phyloP scores from a whole-genome alignment of 2,797 vertebrate genomes.

The Sebastes aleutianus region DNA sequence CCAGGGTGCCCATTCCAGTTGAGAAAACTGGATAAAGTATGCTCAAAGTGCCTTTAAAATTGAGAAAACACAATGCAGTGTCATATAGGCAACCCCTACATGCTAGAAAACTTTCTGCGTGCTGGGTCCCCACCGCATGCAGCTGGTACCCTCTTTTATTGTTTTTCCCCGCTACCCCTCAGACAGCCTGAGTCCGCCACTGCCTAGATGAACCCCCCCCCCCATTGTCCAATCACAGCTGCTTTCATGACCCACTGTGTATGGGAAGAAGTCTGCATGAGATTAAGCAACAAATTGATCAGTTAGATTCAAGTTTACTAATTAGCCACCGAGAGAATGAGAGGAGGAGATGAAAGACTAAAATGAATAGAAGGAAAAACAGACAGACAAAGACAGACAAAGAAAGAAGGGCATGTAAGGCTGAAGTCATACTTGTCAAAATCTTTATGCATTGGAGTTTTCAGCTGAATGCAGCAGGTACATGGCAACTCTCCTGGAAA shows the following conservation, averaged over 20 bases:
- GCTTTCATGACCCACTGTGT: not conserved
- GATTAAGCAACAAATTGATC: slow-evolving; percentile 15
- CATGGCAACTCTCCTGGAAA: slow-evolving; percentile 21
- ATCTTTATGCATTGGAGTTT: not conserved
- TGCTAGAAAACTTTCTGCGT: too few species aligned
- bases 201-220: too few species aligned
- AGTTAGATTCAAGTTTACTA: slow-evolving; percentile 23
- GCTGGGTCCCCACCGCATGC: too few species aligned
- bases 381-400: not conserved
- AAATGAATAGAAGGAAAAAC: not conserved
- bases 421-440: slow-evolving; percentile 9
- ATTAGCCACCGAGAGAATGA: slow-evolving; percentile 24
- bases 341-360: not conserved
- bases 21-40: too few species aligned
- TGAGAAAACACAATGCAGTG: too few species aligned
- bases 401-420: not conserved
- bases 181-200: too few species aligned
- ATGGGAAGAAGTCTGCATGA: slow-evolving; percentile 9
- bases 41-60: too few species aligned
- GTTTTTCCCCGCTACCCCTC: too few species aligned
- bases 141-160: not conserved
- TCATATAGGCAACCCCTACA: too few species aligned
- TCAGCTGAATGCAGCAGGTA: slow-evolving; percentile 1
- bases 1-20: too few species aligned
- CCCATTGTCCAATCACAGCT: not conserved